These are phyloP conservation scores for Morelia viridis DNA, from an alignment of 2,797 vertebrate species.

Conservation along the genomic window DNA sequence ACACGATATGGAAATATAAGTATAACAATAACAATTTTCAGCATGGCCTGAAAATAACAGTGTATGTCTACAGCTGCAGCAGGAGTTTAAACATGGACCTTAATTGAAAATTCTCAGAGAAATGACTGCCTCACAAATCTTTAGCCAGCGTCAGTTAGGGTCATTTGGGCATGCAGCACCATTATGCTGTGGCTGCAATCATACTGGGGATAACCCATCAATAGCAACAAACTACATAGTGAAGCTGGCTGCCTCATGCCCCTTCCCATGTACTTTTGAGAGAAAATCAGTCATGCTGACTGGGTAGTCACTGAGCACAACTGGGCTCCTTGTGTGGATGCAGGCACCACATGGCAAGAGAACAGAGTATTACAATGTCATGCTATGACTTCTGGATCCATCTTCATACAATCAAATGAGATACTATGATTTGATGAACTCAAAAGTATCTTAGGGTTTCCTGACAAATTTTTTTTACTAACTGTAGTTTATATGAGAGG, in stretches of 20 bases:
- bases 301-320: neutral
- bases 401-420: neutral
- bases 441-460: neutral
- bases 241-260: neutral
- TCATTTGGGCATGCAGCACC: neutral
- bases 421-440: neutral
- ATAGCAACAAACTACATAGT: neutral
- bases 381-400: neutral
- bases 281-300: neutral
- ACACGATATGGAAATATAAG: conserved; percentile 10
- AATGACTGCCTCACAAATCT: conserved; percentile 10
- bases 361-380: neutral
- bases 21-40: conserved; percentile 21
- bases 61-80: conserved; percentile 42
- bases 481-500: neutral
- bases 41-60: conserved; percentile 44
- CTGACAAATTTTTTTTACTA: neutral
- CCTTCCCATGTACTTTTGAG: neutral
- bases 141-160: conserved; percentile 43
- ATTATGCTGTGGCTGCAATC: neutral
- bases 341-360: neutral
- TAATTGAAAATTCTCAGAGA: conserved; percentile 45
- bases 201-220: neutral
- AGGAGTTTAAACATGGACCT: conserved; percentile 57
- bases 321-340: neutral